Evolutionary conservation across 1,140 invertebrate species (phyloP), one percentile per base, ranked within the genome.

Genomic region (Formica exsecta): DNA sequence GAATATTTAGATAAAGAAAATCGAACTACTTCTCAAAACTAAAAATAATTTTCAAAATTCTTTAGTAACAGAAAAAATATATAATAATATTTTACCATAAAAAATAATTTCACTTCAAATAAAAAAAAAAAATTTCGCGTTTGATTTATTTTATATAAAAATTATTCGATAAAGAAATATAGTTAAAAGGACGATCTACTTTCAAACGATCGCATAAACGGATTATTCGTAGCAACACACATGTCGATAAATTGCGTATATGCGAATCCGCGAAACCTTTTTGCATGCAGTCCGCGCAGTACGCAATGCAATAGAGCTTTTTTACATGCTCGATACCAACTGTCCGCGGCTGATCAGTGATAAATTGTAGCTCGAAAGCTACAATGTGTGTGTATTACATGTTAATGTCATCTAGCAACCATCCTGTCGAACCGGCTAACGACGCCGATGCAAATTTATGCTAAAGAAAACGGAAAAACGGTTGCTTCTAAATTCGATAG

Each of bases 361-460:
- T 70, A 66, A 84, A 86, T 51, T 62, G 81, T 48, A 48, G 32
- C 48, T 44, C 54, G 80, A 51, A 48, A 81, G 32, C 54, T n/a
- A 48, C 57, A 61, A 89, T 44, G 84, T 41, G 44, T 29, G 59
- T 59, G 59, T 75, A 71, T 74, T 73, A 51, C 48, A 51, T 51
- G 48, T 51, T 79, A 89, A 88, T 89, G 71, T 57, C 22, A n/a
- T 36, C 59, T 57, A 41, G 48, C 44, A 22, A 65, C 70, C 16
- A 38, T 22, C 11, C 44, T 25, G 29, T 38, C 19, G 29, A 16
- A 25, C 16, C 75, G 65, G 44, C 32, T 62, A 73, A 86, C 76
- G 85, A 61, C 70, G 75, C 25, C 87, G 86, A 92, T 92, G 91
- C 86, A 92, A 91, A 92, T 92, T 90, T 92, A 92, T 92, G 90